A percentile compares a stretch with the other conserved stretches of the same genome.
phyloP scores from a whole-genome alignment of 2,888 invertebrate species.

The Ganaspis brasiliensis region DNA sequence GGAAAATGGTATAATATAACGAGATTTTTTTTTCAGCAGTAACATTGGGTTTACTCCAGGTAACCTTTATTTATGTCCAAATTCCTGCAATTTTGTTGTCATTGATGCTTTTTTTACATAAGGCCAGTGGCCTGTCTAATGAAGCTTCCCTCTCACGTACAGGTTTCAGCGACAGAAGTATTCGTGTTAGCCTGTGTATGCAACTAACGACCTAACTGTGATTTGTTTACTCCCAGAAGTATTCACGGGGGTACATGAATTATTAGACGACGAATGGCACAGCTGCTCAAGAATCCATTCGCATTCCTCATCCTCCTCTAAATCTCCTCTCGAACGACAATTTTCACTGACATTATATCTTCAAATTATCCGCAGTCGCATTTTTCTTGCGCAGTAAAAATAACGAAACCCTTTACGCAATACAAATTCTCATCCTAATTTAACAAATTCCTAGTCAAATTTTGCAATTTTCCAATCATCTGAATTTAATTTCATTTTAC shows the following conservation, averaged over 20 bases:
- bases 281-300: conserved; percentile 13
- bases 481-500: too few relatives aligned
- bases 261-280: conserved; percentile 31
- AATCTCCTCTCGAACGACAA: background rate
- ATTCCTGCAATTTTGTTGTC: background rate
- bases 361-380: too few relatives aligned
- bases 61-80: background rate
- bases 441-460: too few relatives aligned
- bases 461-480: too few relatives aligned
- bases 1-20: too few relatives aligned
- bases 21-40: too few relatives aligned
- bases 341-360: background rate
- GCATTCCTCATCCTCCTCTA: conserved; percentile 18
- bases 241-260: conserved; percentile 16
- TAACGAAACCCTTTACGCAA: too few relatives aligned
- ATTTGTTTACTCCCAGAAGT: conserved; percentile 23
- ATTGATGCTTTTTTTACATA: conserved; percentile 6
- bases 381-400: too few relatives aligned
- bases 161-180: background rate
- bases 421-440: too few relatives aligned
- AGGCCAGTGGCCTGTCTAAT: conserved; percentile 17
- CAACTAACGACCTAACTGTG: conserved; percentile 30
- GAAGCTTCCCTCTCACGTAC: conserved; percentile 23
- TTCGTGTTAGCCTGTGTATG: background rate
- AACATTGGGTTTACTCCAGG: background rate